A percentile compares a stretch with the other conserved stretches of the same genome.
Conservation (phyloP, 2,113 vertebrate genomes). For the Ptilorrhoa leucosticta region DNA sequence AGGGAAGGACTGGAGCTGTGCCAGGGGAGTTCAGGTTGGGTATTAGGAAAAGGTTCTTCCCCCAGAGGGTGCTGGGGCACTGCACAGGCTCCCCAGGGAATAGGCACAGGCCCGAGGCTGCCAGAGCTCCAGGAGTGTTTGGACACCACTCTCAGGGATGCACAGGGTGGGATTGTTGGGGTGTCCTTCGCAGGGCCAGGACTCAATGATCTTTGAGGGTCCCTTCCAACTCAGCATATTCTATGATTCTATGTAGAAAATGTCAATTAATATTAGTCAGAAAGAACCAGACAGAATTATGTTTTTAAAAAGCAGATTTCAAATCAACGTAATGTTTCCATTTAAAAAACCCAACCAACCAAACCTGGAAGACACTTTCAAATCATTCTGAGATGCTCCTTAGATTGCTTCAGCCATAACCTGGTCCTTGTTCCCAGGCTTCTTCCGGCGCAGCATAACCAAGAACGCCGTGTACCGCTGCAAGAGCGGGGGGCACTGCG, state of each 20-base stretch:
- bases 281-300: neutral
- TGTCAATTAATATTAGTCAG: neutral
- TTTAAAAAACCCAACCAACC: neutral
- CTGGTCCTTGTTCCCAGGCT: slow-evolving; percentile 68
- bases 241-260: neutral
- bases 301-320: neutral
- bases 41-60: fast-evolving
- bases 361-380: neutral
- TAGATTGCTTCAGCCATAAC: neutral
- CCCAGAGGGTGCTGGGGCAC: neutral
- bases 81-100: neutral
- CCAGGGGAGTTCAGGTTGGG: fast-evolving
- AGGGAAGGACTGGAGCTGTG: neutral
- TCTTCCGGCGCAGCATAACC: slow-evolving; percentile 90
- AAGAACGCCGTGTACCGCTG: slow-evolving; percentile 92
- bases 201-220: no score
- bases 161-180: neutral
- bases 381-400: neutral
- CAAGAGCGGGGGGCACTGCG: slow-evolving; percentile 89
- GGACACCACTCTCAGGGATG: fast-evolving
- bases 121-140: neutral
- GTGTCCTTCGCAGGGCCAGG: neutral
- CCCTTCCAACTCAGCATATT: neutral
- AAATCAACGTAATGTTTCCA: neutral
- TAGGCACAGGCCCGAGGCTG: fast-evolving